A percentile compares a stretch with the other conserved stretches of the same genome.
These are phyloP conservation scores for Rhinella marina DNA, from an alignment of 2,797 vertebrate species.

Conservation along the genomic window DNA sequence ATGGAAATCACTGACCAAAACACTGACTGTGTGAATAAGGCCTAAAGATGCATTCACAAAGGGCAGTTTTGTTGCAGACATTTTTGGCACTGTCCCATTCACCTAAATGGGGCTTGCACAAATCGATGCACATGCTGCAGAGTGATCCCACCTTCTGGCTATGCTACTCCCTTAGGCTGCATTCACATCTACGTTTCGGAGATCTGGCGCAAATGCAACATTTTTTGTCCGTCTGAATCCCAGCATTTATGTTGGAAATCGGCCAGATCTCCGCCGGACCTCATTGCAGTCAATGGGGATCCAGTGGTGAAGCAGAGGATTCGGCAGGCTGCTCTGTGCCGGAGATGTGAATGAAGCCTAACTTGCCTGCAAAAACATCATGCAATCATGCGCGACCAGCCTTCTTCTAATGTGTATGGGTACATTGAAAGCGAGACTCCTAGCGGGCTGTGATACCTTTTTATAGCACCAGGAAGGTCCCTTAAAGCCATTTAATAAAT, in stretches of 20 bases:
- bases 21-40: no score
- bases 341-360: no score
- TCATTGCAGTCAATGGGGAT: no score
- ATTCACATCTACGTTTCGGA: no score
- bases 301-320: no score
- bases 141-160: neutral
- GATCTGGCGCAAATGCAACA: no score
- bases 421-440: neutral
- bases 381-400: neutral
- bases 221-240: no score
- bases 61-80: neutral
- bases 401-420: neutral
- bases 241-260: no score
- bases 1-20: no score
- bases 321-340: no score
- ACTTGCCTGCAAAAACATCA: neutral
- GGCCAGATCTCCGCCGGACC: no score
- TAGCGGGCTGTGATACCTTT: constrained; percentile 43
- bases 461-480: constrained; percentile 7
- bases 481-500: constrained; percentile 33
- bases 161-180: neutral
- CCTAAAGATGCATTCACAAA: no score
- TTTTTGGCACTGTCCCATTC: neutral
- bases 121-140: neutral
- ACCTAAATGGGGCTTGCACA: neutral